Percentiles rank a stretch among this genome's conserved stretches.
Conservation (phyloP, 2,888 invertebrate species). For the Rhingia rostrata region DNA sequence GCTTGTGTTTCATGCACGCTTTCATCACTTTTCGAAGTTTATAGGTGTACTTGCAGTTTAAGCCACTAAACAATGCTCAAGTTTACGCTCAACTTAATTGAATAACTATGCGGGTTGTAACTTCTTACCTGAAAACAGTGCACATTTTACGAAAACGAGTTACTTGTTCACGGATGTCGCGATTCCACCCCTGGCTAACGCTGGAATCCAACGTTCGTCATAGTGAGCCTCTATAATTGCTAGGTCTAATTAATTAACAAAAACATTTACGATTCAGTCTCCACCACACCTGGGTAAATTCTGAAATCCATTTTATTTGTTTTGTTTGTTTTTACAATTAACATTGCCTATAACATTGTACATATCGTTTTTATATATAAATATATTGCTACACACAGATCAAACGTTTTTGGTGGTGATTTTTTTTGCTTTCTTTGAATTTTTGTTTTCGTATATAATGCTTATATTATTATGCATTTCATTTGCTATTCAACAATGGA, state of each 20-base stretch:
- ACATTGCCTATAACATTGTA: conserved; percentile 69
- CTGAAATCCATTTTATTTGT: conserved; percentile 49
- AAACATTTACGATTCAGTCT: conserved; percentile 28
- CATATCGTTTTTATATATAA: conserved; percentile 63
- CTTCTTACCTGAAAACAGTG: too few species aligned
- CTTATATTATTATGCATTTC: conserved; percentile 21
- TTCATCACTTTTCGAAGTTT: too few species aligned
- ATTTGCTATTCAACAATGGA: conserved; percentile 25
- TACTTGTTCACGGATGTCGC: too few species aligned
- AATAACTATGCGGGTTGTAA: too few species aligned
- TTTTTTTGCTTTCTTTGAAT: conserved; percentile 45
- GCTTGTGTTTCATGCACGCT: too few species aligned
- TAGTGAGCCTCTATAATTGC: too few species aligned
- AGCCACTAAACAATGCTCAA: too few species aligned
- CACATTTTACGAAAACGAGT: too few species aligned
- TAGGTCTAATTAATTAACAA: background rate
- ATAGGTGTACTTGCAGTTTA: too few species aligned
- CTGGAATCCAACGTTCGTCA: too few species aligned
- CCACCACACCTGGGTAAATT: conserved; percentile 37
- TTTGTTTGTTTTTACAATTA: conserved; percentile 59
- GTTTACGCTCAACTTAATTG: too few species aligned
- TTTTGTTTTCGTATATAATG: conserved; percentile 29
- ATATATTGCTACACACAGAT: conserved; percentile 69
- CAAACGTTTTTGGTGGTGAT: conserved; percentile 65
- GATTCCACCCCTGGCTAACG: too few species aligned